A percentile compares a stretch with the other conserved stretches of the same genome.
These are phyloP conservation scores for Phodopus roborovskii DNA, from an alignment of 2,113 vertebrate genomes.

Conservation along the genomic window DNA sequence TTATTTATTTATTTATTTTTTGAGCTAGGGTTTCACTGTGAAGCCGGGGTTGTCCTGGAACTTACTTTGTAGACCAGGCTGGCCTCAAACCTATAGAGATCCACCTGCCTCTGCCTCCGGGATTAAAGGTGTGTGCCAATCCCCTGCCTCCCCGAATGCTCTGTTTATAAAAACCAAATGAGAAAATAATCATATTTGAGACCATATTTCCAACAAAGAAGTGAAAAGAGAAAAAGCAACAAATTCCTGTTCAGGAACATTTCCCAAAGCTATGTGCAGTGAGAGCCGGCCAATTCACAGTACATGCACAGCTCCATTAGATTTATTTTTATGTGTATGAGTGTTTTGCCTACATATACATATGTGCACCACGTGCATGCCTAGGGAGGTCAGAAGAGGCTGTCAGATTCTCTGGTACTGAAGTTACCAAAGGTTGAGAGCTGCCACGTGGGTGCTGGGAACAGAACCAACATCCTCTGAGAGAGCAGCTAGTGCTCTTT, in stretches of 20 bases:
- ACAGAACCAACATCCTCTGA: not conserved
- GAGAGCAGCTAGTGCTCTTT: not conserved
- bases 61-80: not conserved
- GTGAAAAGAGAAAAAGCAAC: not conserved
- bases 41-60: not conserved
- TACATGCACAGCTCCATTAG: constrained; percentile 70
- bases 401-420: not conserved
- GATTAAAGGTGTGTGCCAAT: not conserved
- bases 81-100: not conserved
- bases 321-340: not conserved
- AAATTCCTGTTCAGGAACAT: not conserved
- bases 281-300: not conserved
- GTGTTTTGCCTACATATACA: not conserved
- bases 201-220: not conserved
- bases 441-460: not conserved
- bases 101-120: not conserved
- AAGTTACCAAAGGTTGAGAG: not conserved
- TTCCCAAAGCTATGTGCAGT: not conserved
- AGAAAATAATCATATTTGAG: not conserved
- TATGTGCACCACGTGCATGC: not conserved
- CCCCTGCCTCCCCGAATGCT: not conserved
- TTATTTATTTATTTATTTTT: not conserved
- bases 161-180: not conserved
- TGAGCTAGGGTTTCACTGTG: not conserved
- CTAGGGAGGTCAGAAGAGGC: not conserved